Conservation (phyloP, 2,113 vertebrate genomes). For the Montifringilla adamsi region DNA sequence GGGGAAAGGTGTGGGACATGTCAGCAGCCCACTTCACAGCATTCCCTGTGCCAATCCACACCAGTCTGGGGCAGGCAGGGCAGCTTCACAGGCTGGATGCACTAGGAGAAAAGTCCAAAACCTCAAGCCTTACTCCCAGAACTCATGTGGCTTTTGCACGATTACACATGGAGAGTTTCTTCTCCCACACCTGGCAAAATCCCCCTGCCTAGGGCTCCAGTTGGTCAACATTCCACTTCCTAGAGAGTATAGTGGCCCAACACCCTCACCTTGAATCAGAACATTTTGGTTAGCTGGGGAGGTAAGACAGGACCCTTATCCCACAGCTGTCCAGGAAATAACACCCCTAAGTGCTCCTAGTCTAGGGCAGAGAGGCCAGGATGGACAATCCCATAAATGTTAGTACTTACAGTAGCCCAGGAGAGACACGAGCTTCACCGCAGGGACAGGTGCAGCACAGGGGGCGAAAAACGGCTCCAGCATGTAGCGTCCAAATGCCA, state of each 20-base stretch:
- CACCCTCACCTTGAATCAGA: not conserved
- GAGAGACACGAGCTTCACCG: slow-evolving; percentile 79
- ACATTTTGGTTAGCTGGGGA: not conserved
- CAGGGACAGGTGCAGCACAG: slow-evolving; percentile 74
- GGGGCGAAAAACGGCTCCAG: slow-evolving; percentile 83
- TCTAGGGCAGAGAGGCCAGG: not conserved
- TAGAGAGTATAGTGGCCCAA: not conserved
- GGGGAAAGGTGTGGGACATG: not conserved
- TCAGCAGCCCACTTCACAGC: not conserved
- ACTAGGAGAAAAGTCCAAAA: not conserved
- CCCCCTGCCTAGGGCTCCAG: not conserved
- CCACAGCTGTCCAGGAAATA: not conserved
- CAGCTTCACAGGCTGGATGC: not conserved
- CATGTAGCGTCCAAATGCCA: slow-evolving; percentile 87
- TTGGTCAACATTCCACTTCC: not conserved
- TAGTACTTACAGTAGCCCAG: slow-evolving; percentile 83
- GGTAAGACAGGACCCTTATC: rapidly evolving
- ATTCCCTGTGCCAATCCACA: not conserved
- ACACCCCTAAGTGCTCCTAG: not conserved
- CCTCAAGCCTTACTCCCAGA: not conserved
- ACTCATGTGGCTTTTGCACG: not conserved
- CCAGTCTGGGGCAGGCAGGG: not conserved
- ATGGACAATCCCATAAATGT: rapidly evolving
- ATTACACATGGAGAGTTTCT: not conserved
- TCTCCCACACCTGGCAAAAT: not conserved